A percentile compares a stretch with the other conserved stretches of the same genome.
Evolutionary conservation across 2,113 vertebrate species (phyloP).

Genomic region (Gallinago media): DNA sequence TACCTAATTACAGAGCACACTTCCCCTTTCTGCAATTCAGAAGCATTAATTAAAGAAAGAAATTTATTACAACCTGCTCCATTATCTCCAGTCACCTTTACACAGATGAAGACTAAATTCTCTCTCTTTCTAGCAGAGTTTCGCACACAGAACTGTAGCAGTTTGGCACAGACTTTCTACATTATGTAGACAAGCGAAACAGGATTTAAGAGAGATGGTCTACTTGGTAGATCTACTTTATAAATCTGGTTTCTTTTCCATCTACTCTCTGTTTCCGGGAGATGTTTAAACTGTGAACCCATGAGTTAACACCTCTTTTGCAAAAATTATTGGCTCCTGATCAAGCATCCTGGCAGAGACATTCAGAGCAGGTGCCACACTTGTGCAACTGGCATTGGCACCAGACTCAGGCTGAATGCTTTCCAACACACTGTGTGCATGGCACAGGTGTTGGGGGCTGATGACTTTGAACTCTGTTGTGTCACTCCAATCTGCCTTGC

Average conservation of each 20-base stretch:
- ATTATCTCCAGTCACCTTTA: conserved; percentile 70
- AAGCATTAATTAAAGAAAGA: conserved; percentile 62
- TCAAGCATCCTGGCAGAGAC: not conserved
- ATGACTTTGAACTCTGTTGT: conserved; percentile 41
- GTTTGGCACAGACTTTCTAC: not conserved
- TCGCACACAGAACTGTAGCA: not conserved
- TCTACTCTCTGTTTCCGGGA: not conserved
- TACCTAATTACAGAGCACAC: conserved; percentile 48
- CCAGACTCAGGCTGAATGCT: not conserved
- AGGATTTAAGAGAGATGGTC: not conserved
- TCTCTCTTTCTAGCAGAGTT: not conserved
- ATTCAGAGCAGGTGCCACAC: conserved; percentile 1
- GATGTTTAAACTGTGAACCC: not conserved
- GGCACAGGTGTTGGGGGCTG: conserved; percentile 32
- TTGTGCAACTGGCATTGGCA: not conserved
- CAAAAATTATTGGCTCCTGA: not conserved
- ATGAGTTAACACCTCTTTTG: not conserved
- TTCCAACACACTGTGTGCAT: not conserved
- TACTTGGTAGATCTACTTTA: not conserved
- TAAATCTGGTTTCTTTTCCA: not conserved
- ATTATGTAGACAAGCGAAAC: not conserved
- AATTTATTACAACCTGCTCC: conserved; percentile 62
- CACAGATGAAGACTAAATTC: conserved; percentile 45
- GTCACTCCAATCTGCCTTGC: not conserved
- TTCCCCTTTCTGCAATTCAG: conserved; percentile 18